Evolutionary conservation across 2,797 vertebrate species (phyloP).

Genomic region (Periophthalmus magnuspinnatus): DNA sequence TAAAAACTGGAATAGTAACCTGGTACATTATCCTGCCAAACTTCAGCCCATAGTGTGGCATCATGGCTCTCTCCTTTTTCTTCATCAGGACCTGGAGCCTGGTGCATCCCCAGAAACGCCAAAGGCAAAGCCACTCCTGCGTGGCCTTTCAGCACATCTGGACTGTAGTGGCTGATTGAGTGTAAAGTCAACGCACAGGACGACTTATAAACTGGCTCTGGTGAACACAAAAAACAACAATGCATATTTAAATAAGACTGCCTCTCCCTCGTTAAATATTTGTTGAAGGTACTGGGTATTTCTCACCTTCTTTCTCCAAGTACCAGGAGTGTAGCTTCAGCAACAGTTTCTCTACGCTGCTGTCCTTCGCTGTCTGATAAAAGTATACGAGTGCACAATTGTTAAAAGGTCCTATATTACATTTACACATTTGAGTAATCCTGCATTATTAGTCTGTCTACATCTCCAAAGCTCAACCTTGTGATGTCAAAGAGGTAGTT

Average conservation of each 20-base stretch:
- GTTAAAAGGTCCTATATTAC: too few species aligned
- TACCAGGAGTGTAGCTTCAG: constrained; percentile 93
- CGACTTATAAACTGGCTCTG: constrained; percentile 88
- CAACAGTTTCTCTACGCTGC: constrained; percentile 91
- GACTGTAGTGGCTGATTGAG: constrained; percentile 94
- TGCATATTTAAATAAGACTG: background rate
- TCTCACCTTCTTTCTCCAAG: constrained; percentile 95
- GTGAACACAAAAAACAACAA: background rate
- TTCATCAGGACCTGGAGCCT: constrained; percentile 83
- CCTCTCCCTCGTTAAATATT: background rate
- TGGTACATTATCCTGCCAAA: constrained; percentile 98
- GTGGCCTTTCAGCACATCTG: constrained; percentile 92
- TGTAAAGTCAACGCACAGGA: constrained; percentile 89
- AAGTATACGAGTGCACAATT: background rate
- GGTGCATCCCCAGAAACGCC: constrained; percentile 97
- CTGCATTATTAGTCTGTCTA: too few species aligned
- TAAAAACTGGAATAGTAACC: constrained; percentile 71
- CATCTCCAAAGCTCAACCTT: too few species aligned
- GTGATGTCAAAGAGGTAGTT: too few species aligned
- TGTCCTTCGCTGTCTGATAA: constrained; percentile 90
- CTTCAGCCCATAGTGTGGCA: constrained; percentile 88
- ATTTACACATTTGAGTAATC: too few species aligned
- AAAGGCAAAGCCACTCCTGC: constrained; percentile 87
- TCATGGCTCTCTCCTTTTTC: constrained; percentile 89
- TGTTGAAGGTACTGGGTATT: background rate